These are phyloP conservation scores for Rhinoptilus africanus DNA, from an alignment of 2,113 vertebrate species.

Conservation along the genomic window DNA sequence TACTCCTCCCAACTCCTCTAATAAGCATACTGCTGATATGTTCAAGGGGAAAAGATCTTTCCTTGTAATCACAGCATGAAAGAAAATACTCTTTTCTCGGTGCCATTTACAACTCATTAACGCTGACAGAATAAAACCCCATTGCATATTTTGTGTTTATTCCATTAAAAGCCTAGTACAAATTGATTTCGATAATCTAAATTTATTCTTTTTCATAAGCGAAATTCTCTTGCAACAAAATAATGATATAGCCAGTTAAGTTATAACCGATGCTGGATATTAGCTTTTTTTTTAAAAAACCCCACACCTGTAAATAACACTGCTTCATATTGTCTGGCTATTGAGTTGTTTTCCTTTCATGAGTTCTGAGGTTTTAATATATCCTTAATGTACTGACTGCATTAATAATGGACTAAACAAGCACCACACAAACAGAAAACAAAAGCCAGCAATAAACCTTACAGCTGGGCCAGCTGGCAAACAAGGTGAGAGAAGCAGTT, in stretches of 20 bases:
- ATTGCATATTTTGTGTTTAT: background rate
- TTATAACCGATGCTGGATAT: background rate
- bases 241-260: background rate
- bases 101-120: background rate
- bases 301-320: background rate
- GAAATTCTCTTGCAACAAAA: background rate
- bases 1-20: background rate
- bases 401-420: conserved; percentile 15
- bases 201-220: background rate
- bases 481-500: conserved; percentile 27
- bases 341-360: background rate
- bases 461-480: background rate
- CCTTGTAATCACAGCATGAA: background rate
- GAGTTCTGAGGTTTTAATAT: conserved; percentile 2
- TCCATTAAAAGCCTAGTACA: background rate
- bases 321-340: background rate
- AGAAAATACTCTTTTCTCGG: background rate
- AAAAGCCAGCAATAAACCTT: conserved; percentile 55
- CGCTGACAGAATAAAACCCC: background rate
- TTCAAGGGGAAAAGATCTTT: background rate
- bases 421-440: background rate
- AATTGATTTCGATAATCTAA: background rate
- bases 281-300: background rate
- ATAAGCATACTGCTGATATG: background rate
- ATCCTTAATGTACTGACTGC: background rate